A percentile compares a stretch with the other conserved stretches of the same genome.
Conservation (phyloP, 2,797 vertebrate species). For the Oreochromis mossambicus region DNA sequence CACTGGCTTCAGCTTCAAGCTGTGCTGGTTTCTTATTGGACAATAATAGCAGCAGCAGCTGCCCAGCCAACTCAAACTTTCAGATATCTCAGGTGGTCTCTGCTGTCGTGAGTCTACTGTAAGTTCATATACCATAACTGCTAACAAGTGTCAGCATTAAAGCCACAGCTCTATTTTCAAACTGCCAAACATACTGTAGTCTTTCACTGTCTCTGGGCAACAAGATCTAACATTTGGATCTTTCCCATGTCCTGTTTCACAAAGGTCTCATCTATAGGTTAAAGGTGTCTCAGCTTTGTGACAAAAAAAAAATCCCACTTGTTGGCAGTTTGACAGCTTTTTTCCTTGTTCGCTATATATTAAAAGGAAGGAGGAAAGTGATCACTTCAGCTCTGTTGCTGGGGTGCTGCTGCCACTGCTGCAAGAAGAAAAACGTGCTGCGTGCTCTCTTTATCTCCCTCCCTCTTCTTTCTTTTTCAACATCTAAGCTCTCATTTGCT, state of each 20-base stretch:
- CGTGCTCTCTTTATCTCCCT: conserved; percentile 6
- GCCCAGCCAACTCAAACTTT: not conserved
- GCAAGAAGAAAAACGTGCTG: not conserved
- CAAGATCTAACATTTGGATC: not conserved
- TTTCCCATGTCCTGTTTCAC: not conserved
- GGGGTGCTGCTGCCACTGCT: not conserved
- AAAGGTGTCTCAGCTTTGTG: not conserved
- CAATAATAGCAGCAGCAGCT: not conserved
- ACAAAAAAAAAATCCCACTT: not conserved
- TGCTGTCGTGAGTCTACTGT: not conserved
- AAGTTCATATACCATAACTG: not conserved
- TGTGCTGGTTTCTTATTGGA: not conserved
- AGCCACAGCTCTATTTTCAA: not conserved
- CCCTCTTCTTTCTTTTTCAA: not conserved
- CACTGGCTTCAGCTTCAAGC: not conserved
- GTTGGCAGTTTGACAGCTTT: conserved; percentile 9
- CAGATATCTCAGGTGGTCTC: not conserved
- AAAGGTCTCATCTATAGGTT: not conserved
- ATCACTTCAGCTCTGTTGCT: conserved; percentile 29
- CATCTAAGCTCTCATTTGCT: conserved; percentile 16
- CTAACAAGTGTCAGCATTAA: not conserved
- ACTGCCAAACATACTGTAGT: not conserved
- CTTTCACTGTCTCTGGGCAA: not conserved
- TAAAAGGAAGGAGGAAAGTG: conserved; percentile 8
- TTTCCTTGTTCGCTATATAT: conserved; percentile 13